A percentile compares a stretch with the other conserved stretches of the same genome.
These are phyloP conservation scores for Leptodirus hochenwartii DNA, from an alignment of 2,888 invertebrate species.

Conservation along the genomic window DNA sequence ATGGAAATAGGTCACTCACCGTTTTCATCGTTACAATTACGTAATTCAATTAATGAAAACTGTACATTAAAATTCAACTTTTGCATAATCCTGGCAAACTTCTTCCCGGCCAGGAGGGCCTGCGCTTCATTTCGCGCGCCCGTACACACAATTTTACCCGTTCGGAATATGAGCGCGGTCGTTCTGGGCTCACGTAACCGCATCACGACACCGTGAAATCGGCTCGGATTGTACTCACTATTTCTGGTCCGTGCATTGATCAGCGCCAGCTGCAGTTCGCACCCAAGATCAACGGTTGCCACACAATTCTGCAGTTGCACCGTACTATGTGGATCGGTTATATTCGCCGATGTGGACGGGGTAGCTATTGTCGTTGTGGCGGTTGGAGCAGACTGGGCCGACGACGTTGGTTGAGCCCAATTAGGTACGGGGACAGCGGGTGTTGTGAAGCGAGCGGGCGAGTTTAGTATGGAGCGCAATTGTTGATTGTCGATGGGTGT, in stretches of 20 bases:
- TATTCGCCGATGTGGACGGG: too few relatives aligned
- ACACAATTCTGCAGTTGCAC: constrained; percentile 53
- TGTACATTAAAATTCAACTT: constrained; percentile 59
- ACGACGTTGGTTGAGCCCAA: constrained; percentile 17
- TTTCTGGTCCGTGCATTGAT: constrained; percentile 66
- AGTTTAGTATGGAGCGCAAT: constrained; percentile 25
- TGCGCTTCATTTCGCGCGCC: constrained; percentile 63
- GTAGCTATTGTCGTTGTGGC: too few relatives aligned
- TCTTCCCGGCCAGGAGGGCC: constrained; percentile 57
- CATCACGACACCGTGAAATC: constrained; percentile 73
- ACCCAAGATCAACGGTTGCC: constrained; percentile 56
- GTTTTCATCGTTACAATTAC: neutral
- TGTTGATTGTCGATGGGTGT: too few relatives aligned
- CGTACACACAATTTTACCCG: constrained; percentile 69
- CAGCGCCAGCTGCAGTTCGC: constrained; percentile 49
- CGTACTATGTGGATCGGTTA: neutral
- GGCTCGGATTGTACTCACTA: constrained; percentile 66
- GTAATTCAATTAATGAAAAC: neutral
- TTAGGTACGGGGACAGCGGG: constrained; percentile 27
- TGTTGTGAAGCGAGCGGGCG: constrained; percentile 21
- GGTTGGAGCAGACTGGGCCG: too few relatives aligned
- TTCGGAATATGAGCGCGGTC: constrained; percentile 57
- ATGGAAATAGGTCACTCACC: neutral
- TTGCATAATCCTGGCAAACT: constrained; percentile 68
- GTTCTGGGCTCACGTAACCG: constrained; percentile 60